These are phyloP conservation scores for Peromyscus aztecus DNA, from an alignment of 2,797 vertebrate species.

Conservation along the genomic window DNA sequence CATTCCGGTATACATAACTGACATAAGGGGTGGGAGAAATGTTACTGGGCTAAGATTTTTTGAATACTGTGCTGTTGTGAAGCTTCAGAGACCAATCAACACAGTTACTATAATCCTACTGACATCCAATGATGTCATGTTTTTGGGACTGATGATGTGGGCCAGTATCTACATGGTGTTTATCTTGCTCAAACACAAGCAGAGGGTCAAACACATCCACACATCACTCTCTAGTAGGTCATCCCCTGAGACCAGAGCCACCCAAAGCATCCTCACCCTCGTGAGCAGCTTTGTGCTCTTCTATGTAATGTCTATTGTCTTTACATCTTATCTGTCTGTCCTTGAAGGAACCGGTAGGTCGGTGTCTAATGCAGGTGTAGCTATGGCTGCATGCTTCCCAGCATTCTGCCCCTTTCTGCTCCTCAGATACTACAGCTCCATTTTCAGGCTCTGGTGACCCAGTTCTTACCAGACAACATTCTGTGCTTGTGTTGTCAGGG, in stretches of 20 bases:
- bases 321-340: background rate
- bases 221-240: accelerated
- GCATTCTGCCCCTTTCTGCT: background rate
- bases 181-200: background rate
- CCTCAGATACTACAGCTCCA: background rate
- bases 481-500: background rate
- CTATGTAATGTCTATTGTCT: background rate
- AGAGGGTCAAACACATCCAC: background rate
- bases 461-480: background rate
- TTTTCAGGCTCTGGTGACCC: background rate
- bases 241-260: background rate
- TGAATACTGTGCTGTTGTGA: background rate
- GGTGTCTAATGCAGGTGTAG: background rate
- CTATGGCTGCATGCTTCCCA: background rate
- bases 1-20: background rate
- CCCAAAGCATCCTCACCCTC: background rate
- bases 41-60: background rate
- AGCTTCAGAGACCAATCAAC: background rate
- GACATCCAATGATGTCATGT: background rate
- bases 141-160: background rate
- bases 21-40: background rate
- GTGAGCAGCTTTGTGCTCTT: background rate
- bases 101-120: background rate
- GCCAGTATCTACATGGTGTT: background rate
- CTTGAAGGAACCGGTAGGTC: background rate